phyloP scores from a whole-genome alignment of 92 coral and sea anemone genomes.

The Phenganax stokvisi region DNA sequence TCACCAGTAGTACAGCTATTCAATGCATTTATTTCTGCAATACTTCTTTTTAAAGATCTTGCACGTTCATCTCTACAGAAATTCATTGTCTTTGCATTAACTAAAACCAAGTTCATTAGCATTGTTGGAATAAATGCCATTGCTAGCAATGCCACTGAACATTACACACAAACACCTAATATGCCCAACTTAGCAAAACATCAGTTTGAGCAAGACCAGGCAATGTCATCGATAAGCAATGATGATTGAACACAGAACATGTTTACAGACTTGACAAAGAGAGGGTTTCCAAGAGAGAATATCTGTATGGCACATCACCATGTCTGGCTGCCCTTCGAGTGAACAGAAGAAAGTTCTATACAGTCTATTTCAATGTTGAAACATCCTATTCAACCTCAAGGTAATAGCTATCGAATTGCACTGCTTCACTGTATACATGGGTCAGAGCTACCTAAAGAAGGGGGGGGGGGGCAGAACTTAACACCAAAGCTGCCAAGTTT shows the following conservation, averaged over 20 bases:
- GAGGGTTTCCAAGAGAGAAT: constrained; percentile 34
- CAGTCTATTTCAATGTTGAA: constrained; percentile 47
- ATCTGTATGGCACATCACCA: constrained; percentile 57
- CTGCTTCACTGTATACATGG: too few relatives aligned
- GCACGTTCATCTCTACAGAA: too few relatives aligned
- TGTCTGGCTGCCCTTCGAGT: constrained; percentile 49
- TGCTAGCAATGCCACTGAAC: too few relatives aligned
- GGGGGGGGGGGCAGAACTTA: not conserved
- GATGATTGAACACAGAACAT: not conserved
- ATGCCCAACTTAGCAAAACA: not conserved
- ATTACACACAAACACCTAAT: too few relatives aligned
- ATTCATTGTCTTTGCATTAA: too few relatives aligned
- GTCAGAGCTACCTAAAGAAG: too few relatives aligned
- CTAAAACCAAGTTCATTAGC: too few relatives aligned
- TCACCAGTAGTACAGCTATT: too few relatives aligned
- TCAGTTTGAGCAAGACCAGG: not conserved
- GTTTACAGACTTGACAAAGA: not conserved
- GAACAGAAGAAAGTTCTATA: constrained; percentile 40
- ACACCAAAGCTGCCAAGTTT: not conserved
- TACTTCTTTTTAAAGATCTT: too few relatives aligned
- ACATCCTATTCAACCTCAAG: constrained; percentile 35
- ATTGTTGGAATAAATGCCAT: too few relatives aligned
- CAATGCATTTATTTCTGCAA: too few relatives aligned
- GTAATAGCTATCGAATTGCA: not conserved
- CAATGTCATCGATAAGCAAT: not conserved